Evolutionary conservation across 2,888 invertebrate genomes (phyloP).

Genomic region (Loripinus fragilis): DNA sequence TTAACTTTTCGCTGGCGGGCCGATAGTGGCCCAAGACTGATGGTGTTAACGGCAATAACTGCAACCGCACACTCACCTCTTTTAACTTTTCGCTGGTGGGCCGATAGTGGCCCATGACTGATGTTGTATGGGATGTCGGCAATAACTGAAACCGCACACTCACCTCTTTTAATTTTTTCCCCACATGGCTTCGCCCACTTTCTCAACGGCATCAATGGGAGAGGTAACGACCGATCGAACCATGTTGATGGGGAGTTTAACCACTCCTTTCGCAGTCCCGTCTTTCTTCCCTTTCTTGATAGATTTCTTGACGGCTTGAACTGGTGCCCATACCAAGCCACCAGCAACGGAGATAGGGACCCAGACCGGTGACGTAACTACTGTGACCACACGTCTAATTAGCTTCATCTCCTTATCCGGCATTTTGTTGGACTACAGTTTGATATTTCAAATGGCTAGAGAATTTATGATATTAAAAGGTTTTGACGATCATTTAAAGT

Average conservation of each 20-base stretch:
- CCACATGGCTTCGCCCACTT: not conserved
- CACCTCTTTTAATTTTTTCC: not conserved
- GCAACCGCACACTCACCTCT: too few relatives aligned
- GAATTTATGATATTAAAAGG: too few relatives aligned
- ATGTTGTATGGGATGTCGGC: too few relatives aligned
- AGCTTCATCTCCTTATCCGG: not conserved
- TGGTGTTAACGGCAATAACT: too few relatives aligned
- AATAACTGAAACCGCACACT: too few relatives aligned
- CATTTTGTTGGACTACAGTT: too few relatives aligned
- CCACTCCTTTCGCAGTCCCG: not conserved
- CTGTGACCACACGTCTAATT: not conserved
- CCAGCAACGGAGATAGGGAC: not conserved
- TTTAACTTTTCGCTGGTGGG: too few relatives aligned
- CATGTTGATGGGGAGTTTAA: not conserved
- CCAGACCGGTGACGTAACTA: not conserved
- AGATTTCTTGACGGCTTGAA: not conserved
- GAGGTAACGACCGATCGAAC: not conserved
- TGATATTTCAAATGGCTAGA: too few relatives aligned
- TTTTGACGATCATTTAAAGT: too few relatives aligned
- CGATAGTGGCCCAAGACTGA: too few relatives aligned
- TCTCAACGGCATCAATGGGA: not conserved
- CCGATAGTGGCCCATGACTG: too few relatives aligned
- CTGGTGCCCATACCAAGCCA: not conserved
- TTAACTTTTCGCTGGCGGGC: too few relatives aligned
- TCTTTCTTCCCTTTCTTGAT: not conserved